These are phyloP conservation scores for Phoeniculus purpureus DNA, from an alignment of 2,797 vertebrate genomes.

Conservation along the genomic window DNA sequence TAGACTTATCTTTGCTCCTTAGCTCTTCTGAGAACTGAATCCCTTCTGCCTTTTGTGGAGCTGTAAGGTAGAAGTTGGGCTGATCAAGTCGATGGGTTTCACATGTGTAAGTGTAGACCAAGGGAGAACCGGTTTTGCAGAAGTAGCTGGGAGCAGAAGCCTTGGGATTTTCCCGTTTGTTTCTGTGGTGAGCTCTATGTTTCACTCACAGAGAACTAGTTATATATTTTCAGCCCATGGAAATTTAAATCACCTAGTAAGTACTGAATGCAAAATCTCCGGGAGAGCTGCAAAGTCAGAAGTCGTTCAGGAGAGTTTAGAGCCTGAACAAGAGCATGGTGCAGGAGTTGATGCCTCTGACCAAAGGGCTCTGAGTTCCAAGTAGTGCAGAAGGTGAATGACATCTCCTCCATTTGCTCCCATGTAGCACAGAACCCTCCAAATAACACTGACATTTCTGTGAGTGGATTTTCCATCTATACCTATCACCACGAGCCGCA, in stretches of 20 bases:
- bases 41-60: background rate
- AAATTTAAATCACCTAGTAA: conserved; percentile 1
- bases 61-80: background rate
- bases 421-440: background rate
- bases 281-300: background rate
- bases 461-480: background rate
- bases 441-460: background rate
- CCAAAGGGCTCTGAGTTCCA: background rate
- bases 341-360: background rate
- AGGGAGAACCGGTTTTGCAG: conserved; percentile 25
- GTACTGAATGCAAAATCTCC: background rate
- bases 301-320: background rate
- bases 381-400: background rate
- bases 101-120: background rate
- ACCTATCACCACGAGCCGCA: background rate
- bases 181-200: background rate
- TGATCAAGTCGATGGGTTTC: background rate
- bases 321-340: background rate
- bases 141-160: conserved; percentile 18
- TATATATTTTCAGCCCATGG: background rate
- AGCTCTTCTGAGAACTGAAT: background rate
- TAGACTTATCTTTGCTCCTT: background rate
- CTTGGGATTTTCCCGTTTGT: conserved; percentile 17
- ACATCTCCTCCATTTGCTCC: background rate
- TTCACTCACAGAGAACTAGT: background rate